Evolutionary conservation across 2,113 vertebrate genomes (phyloP).

Genomic region (Gobio gobio): DNA sequence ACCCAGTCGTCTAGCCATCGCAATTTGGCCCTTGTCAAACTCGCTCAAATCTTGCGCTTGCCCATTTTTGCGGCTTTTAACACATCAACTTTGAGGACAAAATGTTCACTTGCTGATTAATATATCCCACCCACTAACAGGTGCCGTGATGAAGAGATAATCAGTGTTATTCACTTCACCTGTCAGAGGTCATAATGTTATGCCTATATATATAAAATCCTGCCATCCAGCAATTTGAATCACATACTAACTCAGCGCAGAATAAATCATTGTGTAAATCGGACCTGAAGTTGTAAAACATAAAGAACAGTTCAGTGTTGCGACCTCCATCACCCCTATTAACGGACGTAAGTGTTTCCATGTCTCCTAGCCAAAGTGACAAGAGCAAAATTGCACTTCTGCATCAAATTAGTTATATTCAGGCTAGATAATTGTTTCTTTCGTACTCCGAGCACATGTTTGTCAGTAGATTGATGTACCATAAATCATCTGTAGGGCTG

Average conservation of each 20-base stretch:
- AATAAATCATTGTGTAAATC: constrained; percentile 14
- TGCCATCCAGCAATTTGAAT: background rate
- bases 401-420: constrained; percentile 25
- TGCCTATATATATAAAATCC: background rate
- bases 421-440: constrained; percentile 48
- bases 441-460: constrained; percentile 48
- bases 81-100: too few species aligned
- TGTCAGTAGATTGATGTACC: constrained; percentile 48
- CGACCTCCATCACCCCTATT: constrained; percentile 14
- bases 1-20: too few species aligned
- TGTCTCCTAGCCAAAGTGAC: constrained; percentile 18
- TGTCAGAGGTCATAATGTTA: too few species aligned
- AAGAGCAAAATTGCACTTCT: constrained; percentile 10
- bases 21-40: too few species aligned
- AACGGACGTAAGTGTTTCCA: background rate
- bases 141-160: too few species aligned
- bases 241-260: background rate
- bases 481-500: constrained; percentile 53
- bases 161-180: too few species aligned
- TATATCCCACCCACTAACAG: too few species aligned
- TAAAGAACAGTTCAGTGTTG: constrained; percentile 6
- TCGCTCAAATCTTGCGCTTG: too few species aligned
- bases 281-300: background rate
- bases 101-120: too few species aligned
- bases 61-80: too few species aligned